Evolutionary conservation across 2,888 invertebrate species (phyloP), one percentile per base, ranked within the genome.

Genomic region (Caenorhabditis imperialis): DNA sequence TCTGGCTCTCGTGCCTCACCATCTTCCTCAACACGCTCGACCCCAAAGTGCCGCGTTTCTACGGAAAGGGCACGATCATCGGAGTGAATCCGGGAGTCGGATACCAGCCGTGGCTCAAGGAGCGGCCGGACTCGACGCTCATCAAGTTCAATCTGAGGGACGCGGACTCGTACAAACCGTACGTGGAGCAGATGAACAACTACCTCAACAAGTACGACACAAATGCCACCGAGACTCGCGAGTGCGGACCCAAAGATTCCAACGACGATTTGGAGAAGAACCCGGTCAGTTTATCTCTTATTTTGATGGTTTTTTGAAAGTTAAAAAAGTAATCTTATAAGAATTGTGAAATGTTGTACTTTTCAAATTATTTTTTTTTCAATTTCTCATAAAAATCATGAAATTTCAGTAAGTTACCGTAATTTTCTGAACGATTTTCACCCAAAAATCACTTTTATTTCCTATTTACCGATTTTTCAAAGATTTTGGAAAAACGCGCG

Each of bases 51-150:
- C 96, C 96, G 20, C 95, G 95, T 89, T 96, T 94, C 94, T 93
- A 93, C 90, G 91, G 93, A 89, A 93, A 93, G 18, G 91, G 92
- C 74, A 94, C 95, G 48, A 90, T 96, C 87, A 96, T 96, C 88
- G 96, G 96, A 79, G 92, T 91, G 88, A 97, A 97, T 91, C 98
- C 98, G 90, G 95, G 96, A 88, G 92, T 99, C 88, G 97, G 97
- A 81, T 98, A 96, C 91, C 92, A 97, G 88, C 99, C 99, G 77
- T 94, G 95, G 93, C 95, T 95, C 84, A 93, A 93, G 86, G 92
- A 92, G 73, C 94, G 96, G 88, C 94, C 95, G 84, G 96, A 96
- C 89, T 96, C 96, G 89, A 97, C 97, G 78, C 92, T 99, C 87
- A 94, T 99, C 90, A 94, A 95, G 93, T 97, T 95, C 91, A 93